Percentiles rank a stretch among this genome's conserved stretches.
phyloP scores from a whole-genome alignment of 2,888 invertebrate species.

The Lacanobia oleracea region DNA sequence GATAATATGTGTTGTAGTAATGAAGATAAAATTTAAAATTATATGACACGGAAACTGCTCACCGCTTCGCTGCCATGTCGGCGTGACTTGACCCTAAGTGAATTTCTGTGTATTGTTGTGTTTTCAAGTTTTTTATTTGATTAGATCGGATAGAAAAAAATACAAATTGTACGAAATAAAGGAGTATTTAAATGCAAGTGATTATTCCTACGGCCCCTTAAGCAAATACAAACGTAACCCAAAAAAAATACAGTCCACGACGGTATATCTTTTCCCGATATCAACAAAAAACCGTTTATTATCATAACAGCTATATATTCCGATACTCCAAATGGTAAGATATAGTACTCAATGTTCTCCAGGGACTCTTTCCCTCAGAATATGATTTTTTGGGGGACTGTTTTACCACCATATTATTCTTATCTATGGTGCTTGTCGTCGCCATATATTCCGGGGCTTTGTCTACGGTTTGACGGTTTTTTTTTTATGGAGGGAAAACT shows the following conservation, averaged over 20 bases:
- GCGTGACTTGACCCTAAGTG: no score
- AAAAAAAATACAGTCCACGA: neutral
- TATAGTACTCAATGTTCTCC: conserved; percentile 72
- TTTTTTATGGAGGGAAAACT: conserved; percentile 23
- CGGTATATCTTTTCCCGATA: conserved; percentile 31
- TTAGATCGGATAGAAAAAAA: no score
- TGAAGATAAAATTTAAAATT: no score
- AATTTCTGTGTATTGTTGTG: no score
- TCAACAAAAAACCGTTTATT: conserved; percentile 66
- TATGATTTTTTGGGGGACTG: conserved; percentile 63
- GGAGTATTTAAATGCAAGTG: neutral
- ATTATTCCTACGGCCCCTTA: no score
- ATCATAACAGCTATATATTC: conserved; percentile 76
- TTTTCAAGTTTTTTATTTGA: no score
- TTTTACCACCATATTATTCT: conserved; percentile 54
- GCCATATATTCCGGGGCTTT: conserved; percentile 31
- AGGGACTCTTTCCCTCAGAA: conserved; percentile 72
- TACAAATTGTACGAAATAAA: no score
- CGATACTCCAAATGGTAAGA: conserved; percentile 59
- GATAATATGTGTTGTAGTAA: no score
- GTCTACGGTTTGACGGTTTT: conserved; percentile 1
- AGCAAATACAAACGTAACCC: no score
- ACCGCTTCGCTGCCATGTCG: no score
- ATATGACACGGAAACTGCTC: no score
- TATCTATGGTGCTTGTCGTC: conserved; percentile 53